Evolutionary conservation across 2,888 invertebrate species (phyloP).

Genomic region (Arctia plantaginis): DNA sequence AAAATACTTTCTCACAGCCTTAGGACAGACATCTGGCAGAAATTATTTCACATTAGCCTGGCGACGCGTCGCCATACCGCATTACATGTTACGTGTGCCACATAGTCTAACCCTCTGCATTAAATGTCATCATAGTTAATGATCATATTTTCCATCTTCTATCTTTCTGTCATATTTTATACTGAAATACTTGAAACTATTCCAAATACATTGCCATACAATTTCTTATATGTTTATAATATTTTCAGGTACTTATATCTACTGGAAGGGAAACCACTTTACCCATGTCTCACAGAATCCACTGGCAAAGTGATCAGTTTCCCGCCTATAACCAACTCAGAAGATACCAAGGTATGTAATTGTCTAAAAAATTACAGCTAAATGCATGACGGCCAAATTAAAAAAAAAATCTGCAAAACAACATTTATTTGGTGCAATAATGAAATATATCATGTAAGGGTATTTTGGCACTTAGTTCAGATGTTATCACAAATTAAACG

Average conservation of each 20-base stretch:
- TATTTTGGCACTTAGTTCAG: neutral
- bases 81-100: too few species aligned
- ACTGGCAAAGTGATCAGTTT: constrained; percentile 91
- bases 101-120: too few species aligned
- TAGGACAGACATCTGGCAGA: too few species aligned
- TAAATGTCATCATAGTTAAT: too few species aligned
- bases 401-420: neutral
- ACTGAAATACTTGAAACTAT: too few species aligned
- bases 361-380: neutral
- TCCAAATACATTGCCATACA: neutral
- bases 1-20: too few species aligned
- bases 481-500: neutral
- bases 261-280: constrained; percentile 90
- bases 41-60: too few species aligned
- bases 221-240: neutral
- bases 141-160: neutral
- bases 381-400: neutral
- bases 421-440: neutral
- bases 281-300: constrained; percentile 90
- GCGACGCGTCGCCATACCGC: too few species aligned
- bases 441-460: too few species aligned
- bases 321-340: constrained; percentile 95
- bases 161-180: too few species aligned
- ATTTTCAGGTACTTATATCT: constrained; percentile 89
- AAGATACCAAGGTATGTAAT: constrained; percentile 89